phyloP scores from a whole-genome alignment of 2,888 invertebrate species.

The Lasioglossum pauxillum region DNA sequence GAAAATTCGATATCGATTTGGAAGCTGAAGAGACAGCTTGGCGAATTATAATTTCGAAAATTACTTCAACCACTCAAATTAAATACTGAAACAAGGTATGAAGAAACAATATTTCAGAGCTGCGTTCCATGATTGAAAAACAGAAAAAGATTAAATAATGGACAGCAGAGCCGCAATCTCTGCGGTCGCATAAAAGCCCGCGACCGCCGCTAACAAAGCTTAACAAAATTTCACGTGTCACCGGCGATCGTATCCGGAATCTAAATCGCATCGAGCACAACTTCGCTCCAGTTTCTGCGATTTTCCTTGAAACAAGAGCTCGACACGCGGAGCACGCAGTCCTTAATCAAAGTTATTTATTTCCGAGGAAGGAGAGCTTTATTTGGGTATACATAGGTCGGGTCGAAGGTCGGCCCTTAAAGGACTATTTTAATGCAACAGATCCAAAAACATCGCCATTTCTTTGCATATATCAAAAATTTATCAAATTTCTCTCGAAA shows the following conservation, averaged over 20 bases:
- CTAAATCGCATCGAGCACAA: slow-evolving; percentile 19
- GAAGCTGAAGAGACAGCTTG: neutral
- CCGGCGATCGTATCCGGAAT: slow-evolving; percentile 3
- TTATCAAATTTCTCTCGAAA: no score
- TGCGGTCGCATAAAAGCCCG: neutral
- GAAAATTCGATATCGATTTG: neutral
- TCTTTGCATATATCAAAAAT: no score
- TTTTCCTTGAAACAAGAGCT: slow-evolving; percentile 28
- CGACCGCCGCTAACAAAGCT: neutral
- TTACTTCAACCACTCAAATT: no score
- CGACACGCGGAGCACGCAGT: slow-evolving; percentile 2
- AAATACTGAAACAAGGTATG: neutral
- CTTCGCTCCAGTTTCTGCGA: slow-evolving; percentile 20
- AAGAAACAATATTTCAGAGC: no score
- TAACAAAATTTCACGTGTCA: slow-evolving; percentile 11
- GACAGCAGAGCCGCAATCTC: neutral
- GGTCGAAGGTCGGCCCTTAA: neutral
- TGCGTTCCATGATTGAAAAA: neutral
- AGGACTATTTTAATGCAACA: neutral
- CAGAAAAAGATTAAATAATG: neutral
- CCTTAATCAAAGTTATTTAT: slow-evolving; percentile 1
- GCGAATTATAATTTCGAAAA: neutral
- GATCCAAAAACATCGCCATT: neutral
- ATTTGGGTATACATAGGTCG: neutral
- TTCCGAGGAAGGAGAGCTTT: neutral